Evolutionary conservation across 2,113 vertebrate species (phyloP).

Genomic region (Lampris megalopsis): DNA sequence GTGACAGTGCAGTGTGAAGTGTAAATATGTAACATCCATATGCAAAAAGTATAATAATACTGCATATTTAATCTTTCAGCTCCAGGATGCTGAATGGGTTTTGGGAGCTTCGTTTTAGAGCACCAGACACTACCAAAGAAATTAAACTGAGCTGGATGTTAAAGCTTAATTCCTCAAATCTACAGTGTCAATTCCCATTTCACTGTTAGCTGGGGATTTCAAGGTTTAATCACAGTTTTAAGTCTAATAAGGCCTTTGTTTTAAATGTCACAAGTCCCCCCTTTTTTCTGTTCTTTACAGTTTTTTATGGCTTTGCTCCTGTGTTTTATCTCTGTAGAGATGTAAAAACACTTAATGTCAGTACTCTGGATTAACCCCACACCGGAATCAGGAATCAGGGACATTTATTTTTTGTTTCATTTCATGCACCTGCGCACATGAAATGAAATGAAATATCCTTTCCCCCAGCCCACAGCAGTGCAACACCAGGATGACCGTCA

Average conservation of each 20-base stretch:
- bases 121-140: background rate
- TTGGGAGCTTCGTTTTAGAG: constrained; percentile 2
- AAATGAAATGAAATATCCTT: too few species aligned
- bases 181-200: background rate
- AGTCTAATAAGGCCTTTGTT: background rate
- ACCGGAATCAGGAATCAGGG: too few species aligned
- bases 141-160: too few species aligned
- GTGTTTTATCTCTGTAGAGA: background rate
- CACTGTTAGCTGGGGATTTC: background rate
- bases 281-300: background rate
- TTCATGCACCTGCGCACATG: too few species aligned
- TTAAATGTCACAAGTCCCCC: background rate
- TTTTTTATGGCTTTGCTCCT: background rate
- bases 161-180: background rate
- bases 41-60: too few species aligned
- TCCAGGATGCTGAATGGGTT: background rate
- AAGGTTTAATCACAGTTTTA: background rate
- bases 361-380: too few species aligned
- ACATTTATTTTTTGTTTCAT: too few species aligned
- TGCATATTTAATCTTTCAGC: background rate
- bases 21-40: too few species aligned
- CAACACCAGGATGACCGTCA: too few species aligned
- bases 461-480: too few species aligned
- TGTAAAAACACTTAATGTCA: too few species aligned
- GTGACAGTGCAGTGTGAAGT: too few species aligned